phyloP scores from a whole-genome alignment of 2,888 invertebrate species.

The Drosophila gaucha region DNA sequence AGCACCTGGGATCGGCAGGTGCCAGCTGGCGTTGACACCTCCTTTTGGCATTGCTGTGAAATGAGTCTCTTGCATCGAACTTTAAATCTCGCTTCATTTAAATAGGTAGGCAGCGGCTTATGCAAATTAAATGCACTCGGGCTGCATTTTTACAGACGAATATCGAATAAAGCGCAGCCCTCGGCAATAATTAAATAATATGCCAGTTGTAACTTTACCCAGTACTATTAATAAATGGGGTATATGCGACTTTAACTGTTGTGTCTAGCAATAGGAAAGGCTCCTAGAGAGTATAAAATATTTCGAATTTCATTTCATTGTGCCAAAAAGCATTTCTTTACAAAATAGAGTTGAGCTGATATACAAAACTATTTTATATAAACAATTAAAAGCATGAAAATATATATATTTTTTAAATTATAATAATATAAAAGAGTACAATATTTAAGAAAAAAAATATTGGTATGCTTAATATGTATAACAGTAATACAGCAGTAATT shows the following conservation, averaged over 20 bases:
- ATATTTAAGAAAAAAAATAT: too few species aligned
- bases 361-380: too few species aligned
- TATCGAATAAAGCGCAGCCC: constrained; percentile 45
- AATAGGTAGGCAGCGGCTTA: constrained; percentile 37
- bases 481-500: too few species aligned
- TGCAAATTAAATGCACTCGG: constrained; percentile 51
- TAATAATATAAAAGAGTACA: too few species aligned
- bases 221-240: neutral
- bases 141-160: constrained; percentile 39
- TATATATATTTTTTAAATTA: too few species aligned
- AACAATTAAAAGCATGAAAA: too few species aligned
- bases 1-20: constrained; percentile 40
- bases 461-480: too few species aligned
- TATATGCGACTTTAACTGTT: neutral
- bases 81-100: constrained; percentile 26
- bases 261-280: too few species aligned
- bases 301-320: too few species aligned
- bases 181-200: constrained; percentile 74
- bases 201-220: constrained; percentile 38
- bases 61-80: neutral
- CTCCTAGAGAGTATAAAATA: too few species aligned
- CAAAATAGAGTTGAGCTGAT: too few species aligned
- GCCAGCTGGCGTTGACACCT: constrained; percentile 39
- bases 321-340: too few species aligned
- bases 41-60: neutral